Percentiles rank a stretch among this genome's conserved stretches.
Conservation (phyloP, 2,113 vertebrate genomes). For the Sinocyclocheilus grahami region DNA sequence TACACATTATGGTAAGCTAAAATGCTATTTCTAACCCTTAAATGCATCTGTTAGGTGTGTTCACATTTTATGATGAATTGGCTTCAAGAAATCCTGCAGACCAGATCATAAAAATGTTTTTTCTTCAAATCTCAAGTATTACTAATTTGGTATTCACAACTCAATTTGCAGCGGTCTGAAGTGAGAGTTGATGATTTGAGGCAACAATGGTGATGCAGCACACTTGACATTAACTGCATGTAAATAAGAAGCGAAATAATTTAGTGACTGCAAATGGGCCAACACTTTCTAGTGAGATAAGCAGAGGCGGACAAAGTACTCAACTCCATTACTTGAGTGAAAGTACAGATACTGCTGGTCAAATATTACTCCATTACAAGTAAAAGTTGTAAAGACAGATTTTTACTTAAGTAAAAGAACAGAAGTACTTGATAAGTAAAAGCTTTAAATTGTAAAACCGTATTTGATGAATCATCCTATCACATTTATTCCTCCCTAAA, state of each 20-base stretch:
- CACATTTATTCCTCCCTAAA: neutral
- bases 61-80: neutral
- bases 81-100: neutral
- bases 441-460: neutral
- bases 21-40: neutral
- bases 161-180: neutral
- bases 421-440: too few species aligned
- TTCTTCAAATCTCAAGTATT: neutral
- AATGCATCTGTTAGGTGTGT: neutral
- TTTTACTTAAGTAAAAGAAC: too few species aligned
- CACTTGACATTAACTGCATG: neutral
- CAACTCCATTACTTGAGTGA: too few species aligned
- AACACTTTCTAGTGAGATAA: neutral
- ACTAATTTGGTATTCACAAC: neutral
- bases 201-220: neutral
- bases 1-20: neutral
- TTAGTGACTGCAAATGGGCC: neutral
- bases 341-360: too few species aligned
- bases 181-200: neutral
- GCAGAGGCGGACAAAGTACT: too few species aligned
- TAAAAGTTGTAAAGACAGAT: too few species aligned
- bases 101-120: neutral
- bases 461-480: neutral
- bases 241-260: neutral
- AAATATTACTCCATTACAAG: too few species aligned